These are phyloP conservation scores for Thamnophis elegans DNA, from an alignment of 2,797 vertebrate species.

Conservation along the genomic window DNA sequence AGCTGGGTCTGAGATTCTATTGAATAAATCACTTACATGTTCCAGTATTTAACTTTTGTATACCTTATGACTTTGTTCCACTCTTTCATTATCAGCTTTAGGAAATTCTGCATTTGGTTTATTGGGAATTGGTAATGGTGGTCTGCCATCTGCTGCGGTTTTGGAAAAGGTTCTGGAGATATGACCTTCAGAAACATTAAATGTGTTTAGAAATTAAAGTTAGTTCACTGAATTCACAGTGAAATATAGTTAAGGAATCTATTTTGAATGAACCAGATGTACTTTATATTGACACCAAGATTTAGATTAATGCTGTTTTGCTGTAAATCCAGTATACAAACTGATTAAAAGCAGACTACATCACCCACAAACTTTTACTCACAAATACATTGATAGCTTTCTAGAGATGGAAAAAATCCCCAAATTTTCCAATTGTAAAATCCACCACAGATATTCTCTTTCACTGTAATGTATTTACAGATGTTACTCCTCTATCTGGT, in stretches of 20 bases:
- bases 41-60: background rate
- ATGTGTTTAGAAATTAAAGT: constrained; percentile 16
- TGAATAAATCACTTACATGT: background rate
- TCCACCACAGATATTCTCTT: background rate
- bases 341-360: background rate
- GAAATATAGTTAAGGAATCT: background rate
- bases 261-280: background rate
- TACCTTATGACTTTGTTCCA: constrained; percentile 42
- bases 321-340: background rate
- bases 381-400: background rate
- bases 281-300: background rate
- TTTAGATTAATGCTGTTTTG: background rate
- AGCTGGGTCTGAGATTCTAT: background rate
- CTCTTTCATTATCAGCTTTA: constrained; percentile 56
- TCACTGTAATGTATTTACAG: background rate
- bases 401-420: background rate
- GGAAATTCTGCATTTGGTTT: constrained; percentile 49
- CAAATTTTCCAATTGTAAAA: background rate
- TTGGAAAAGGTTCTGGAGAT: constrained; percentile 68
- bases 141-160: constrained; percentile 60
- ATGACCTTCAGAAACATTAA: constrained; percentile 49
- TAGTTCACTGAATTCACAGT: background rate
- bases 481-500: background rate
- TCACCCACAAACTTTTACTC: background rate
- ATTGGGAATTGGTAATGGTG: constrained; percentile 60